phyloP scores from a whole-genome alignment of 2,888 invertebrate species.

The Drosophila antonietae region DNA sequence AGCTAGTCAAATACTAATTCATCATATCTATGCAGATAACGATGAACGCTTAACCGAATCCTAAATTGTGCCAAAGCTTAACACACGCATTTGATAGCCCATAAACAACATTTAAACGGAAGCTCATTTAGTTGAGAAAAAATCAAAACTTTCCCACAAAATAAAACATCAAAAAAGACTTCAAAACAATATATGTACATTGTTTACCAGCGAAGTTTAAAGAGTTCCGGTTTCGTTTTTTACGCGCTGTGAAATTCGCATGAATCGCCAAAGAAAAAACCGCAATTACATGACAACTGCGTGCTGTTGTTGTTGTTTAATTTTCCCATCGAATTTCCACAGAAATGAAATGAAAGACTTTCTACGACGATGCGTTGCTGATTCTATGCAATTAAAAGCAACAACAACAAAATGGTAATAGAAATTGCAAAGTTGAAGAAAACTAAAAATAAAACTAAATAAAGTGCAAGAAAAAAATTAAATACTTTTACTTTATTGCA shows the following conservation, averaged over 20 bases:
- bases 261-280: conserved; percentile 27
- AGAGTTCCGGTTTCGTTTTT: conserved; percentile 46
- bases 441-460: conserved; percentile 13
- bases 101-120: conserved; percentile 36
- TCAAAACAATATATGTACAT: conserved; percentile 8
- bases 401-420: conserved; percentile 4
- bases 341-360: conserved; percentile 70
- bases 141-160: conserved; percentile 51
- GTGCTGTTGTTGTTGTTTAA: conserved; percentile 7
- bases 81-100: conserved; percentile 29
- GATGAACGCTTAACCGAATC: neutral
- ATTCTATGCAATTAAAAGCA: conserved; percentile 54
- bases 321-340: conserved; percentile 56
- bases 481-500: conserved; percentile 65
- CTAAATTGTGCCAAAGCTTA: neutral
- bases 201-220: conserved; percentile 13
- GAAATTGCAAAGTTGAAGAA: conserved; percentile 23
- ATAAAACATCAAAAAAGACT: conserved; percentile 9
- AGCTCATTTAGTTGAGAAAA: conserved; percentile 7
- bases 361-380: conserved; percentile 43
- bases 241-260: conserved; percentile 38
- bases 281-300: conserved; percentile 58
- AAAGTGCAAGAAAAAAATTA: conserved; percentile 42
- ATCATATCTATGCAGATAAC: conserved; percentile 10
- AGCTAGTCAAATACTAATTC: conserved; percentile 7